These are phyloP conservation scores for Dasysyrphus albostriatus DNA, from an alignment of 2,888 invertebrate genomes.

Conservation along the genomic window DNA sequence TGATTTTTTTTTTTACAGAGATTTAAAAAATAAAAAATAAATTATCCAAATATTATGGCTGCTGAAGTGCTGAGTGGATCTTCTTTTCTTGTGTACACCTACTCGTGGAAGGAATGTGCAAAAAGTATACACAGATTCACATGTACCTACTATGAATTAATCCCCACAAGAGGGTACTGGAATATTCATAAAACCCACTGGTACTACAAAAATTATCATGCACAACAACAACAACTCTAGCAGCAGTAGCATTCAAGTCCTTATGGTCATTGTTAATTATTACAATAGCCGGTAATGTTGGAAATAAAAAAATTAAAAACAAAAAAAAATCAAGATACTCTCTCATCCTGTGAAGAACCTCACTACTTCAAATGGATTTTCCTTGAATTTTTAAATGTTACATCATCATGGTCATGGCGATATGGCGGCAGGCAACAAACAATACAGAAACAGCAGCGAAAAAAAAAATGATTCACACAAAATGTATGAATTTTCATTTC, in stretches of 20 bases:
- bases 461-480: not conserved
- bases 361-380: constrained; percentile 24
- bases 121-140: not conserved
- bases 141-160: not conserved
- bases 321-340: constrained; percentile 25
- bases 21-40: not conserved
- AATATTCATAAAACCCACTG: constrained; percentile 60
- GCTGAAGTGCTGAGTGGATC: not conserved
- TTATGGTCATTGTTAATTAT: constrained; percentile 63
- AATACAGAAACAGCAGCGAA: not conserved
- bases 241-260: constrained; percentile 21
- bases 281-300: constrained; percentile 50
- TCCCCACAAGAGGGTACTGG: constrained; percentile 14
- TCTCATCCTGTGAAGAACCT: constrained; percentile 39
- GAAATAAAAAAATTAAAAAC: constrained; percentile 43
- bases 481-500: constrained; percentile 38
- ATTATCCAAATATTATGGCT: not conserved
- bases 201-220: constrained; percentile 36
- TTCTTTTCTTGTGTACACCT: not conserved
- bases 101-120: not conserved
- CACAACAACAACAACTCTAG: not conserved
- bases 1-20: not conserved
- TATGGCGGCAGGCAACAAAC: not conserved
- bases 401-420: not conserved
- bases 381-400: constrained; percentile 53